Evolutionary conservation across 2,113 vertebrate genomes (phyloP), one percentile per base, ranked within the genome.

Genomic region (Amphiprion percula): DNA sequence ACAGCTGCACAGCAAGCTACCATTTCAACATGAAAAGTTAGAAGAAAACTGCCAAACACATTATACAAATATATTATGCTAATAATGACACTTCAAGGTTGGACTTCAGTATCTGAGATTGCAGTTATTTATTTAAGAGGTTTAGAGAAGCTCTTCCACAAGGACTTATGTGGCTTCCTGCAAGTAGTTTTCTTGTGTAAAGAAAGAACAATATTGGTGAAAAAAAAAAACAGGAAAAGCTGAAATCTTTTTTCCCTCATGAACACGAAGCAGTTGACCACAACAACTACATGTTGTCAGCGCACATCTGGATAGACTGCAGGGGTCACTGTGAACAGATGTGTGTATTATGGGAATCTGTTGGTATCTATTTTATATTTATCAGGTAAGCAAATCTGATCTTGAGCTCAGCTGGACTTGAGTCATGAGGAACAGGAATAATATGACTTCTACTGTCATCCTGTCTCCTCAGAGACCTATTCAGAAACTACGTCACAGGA

Each of bases 401-500:
- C 54, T 61, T 79, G 59, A 47, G 53, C 77, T 79, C 73, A 82
- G 74, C 76, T 84, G 82, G 75, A 80, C 49, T 67, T 84, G 74
- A 87, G 77, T 88, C 88, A 89, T 58, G 52, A 74, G 73, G 62
- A 68, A 83, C 81, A 84, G 83, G 69, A 87, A 81, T 74, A 72
- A 70, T 67, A 50, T 68, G 62, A 49, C 53, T 69, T 78, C 84
- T 68, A 37, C 77, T 77, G 44, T 84, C 86, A 86, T 93, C 86
- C 90, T 89, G 86, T 84, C 79, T 80, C 65, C 69, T 26, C 84
- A 58, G 80, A 85, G 73, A 74, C n/a, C 63, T 67, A 56, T 84
- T 78, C 30, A 39, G 26, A 71, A 60, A 74, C 61, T 28, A 87
- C 69, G 76, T 91, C 85, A 90, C 88, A 87, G 88, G 91, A 93